Percentiles rank a stretch among this genome's conserved stretches.
These are phyloP conservation scores for Origma solitaria DNA, from an alignment of 2,113 vertebrate species.

Conservation along the genomic window DNA sequence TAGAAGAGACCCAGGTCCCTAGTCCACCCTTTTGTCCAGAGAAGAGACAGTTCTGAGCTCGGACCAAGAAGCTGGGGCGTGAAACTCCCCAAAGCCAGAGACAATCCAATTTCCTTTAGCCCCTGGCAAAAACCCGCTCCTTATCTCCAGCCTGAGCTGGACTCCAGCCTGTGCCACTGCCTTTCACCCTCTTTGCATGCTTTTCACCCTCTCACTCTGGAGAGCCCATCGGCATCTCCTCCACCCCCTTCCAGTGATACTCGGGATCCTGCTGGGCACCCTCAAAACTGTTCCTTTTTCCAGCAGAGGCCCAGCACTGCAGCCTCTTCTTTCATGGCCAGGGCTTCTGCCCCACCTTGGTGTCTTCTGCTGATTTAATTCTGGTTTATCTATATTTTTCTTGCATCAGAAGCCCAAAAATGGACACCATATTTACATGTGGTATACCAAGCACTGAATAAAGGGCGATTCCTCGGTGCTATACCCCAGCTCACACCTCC, in stretches of 20 bases:
- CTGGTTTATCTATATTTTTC: neutral
- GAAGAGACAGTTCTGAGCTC: neutral
- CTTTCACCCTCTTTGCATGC: accelerated
- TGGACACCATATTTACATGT: neutral
- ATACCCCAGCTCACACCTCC: accelerated
- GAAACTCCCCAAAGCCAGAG: neutral
- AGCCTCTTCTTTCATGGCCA: neutral
- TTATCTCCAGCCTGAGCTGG: neutral
- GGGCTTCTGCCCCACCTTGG: too few relatives aligned
- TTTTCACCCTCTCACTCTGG: too few relatives aligned
- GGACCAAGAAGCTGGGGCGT: accelerated
- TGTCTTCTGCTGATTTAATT: neutral
- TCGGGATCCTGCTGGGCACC: accelerated
- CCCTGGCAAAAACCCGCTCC: neutral
- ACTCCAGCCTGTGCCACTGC: neutral
- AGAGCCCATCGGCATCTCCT: neutral
- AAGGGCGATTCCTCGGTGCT: neutral
- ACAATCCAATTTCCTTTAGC: accelerated
- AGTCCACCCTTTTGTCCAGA: neutral
- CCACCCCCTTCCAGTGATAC: accelerated
- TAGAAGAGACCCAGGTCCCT: neutral
- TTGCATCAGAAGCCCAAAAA: neutral
- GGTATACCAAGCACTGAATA: neutral
- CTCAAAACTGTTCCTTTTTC: neutral
- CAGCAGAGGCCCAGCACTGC: accelerated